Conservation (phyloP, 2,888 invertebrate genomes). For the Torymus aiolomorphi region DNA sequence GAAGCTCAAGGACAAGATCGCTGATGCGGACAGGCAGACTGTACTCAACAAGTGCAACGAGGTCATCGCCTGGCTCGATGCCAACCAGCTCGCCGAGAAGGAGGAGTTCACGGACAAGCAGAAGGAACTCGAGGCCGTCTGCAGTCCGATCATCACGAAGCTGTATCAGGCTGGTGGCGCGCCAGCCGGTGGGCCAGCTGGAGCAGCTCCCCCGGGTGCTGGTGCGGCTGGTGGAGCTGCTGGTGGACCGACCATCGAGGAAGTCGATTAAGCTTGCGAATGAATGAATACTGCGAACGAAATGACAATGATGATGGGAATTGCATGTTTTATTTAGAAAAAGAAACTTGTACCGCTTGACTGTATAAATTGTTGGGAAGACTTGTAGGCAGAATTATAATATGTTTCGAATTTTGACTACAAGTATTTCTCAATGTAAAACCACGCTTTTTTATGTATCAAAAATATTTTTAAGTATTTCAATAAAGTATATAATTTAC, state of each 20-base stretch:
- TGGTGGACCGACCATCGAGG: slow-evolving; percentile 87
- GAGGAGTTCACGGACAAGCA: slow-evolving; percentile 81
- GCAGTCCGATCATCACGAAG: slow-evolving; percentile 66
- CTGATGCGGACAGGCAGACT: slow-evolving; percentile 77
- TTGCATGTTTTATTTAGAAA: slow-evolving; percentile 2
- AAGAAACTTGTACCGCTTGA: neutral
- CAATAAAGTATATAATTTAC: slow-evolving; percentile 28
- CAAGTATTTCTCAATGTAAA: slow-evolving; percentile 4
- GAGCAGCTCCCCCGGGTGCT: slow-evolving; percentile 74
- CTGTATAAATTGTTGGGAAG: slow-evolving; percentile 10
- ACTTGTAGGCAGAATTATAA: slow-evolving; percentile 8
- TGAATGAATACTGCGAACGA: too few relatives aligned
- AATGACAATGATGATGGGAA: neutral
- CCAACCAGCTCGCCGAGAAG: slow-evolving; percentile 80
- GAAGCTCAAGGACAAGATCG: slow-evolving; percentile 82
- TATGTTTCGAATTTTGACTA: neutral
- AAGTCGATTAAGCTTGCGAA: slow-evolving; percentile 83
- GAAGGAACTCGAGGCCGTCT: slow-evolving; percentile 79
- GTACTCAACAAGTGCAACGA: slow-evolving; percentile 78
- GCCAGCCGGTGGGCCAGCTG: slow-evolving; percentile 66
- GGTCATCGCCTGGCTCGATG: slow-evolving; percentile 78
- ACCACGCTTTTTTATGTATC: slow-evolving; percentile 37
- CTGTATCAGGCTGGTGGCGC: slow-evolving; percentile 76
- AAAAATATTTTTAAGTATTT: slow-evolving; percentile 12
- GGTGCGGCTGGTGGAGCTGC: slow-evolving; percentile 67